Base-by-base conservation (phyloP, 30 jellyfish, hydroid and myxozoan genomes). In the Pseudorhiza aurosa region DNA sequence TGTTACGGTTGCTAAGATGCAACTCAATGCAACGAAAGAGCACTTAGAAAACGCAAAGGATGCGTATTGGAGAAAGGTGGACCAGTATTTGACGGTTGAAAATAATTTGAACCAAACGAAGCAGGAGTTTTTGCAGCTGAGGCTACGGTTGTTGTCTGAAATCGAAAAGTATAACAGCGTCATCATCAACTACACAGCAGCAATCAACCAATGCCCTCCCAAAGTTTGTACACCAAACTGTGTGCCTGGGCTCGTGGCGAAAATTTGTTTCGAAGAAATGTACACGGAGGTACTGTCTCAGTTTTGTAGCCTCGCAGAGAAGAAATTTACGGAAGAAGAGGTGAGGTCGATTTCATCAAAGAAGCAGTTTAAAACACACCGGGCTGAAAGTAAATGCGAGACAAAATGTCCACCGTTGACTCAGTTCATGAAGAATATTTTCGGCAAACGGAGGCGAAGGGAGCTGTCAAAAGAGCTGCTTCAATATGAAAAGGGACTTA, bases 381-480 rank as follows among this genome's bases (percentile, higher is more conserved):
- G 26, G 45, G 62, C 71, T 25, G 21, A 49, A 8, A 14, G 58
- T 1, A 19, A 42, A 30, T 85, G 96, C 76, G 14, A 26, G 37
- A 74, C 89, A 37, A 65, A 57, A 35, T 85, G 96, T 49, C 96
- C 96, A 0, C 96, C 96, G 12, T 57, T 85, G 22, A 85, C 96
- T 18, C 90, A 90, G 11, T 85, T 85, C 50, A 60, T 85, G 53
- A 85, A 39, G 65, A 62, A 40, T 15, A 21, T 85, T 4, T 85
- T 85, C 37, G 96, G 96, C 6, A 81, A 49, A 50, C 74, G 93
- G 18, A 73, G 63, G 21, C 28, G 50, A n/a, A 21, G 82, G 1
- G 82, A 68, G 17, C 17, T 68, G 7, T 5, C 51, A 42, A 1
- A 39, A n/a, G 14, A 40, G 43, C 4, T n/a, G 19, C 24, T 1